Evolutionary conservation across 2,888 invertebrate species (phyloP), one percentile per base, ranked within the genome.

Genomic region (Ornithoptera alexandrae): DNA sequence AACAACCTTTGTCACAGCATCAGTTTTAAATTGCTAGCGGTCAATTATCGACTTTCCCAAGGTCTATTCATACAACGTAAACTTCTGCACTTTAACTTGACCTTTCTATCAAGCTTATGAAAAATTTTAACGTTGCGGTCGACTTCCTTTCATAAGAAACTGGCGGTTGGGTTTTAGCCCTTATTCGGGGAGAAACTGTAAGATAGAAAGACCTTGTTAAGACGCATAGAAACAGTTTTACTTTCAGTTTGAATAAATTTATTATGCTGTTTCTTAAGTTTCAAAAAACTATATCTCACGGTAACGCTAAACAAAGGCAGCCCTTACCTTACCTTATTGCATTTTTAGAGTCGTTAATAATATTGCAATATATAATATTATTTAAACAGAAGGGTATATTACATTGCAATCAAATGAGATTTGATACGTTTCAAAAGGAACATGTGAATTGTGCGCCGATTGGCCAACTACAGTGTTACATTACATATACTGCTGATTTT

Each of bases 11-110:
- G 58, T 59, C 58, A 63, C 68, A 68, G 63, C 63, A 62, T 57
- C 50, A 62, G 18, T 36, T 58, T 59, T 50, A 59, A 50, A 62
- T 63, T 59, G 50, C 46, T 36, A 62, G 30, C 62, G 62, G 46
- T 62, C 68, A 68, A 57, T 62, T 58, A 42, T 58, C 46, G 42
- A 20, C 42, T 24, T 22, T 59, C 18, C 57, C 46, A 6, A 17
- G 50, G 58, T 30, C 68, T 68, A 63, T 63, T 68, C 68, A 68
- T 42, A 57, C 22, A 57, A 61, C 24, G 62, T 62, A 62, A n/a
- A 57, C 57, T 24, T 18, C 22, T 56, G 50, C 24, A 53, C 50
- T 63, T 53, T 57, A 58, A 68, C n/a, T 39, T 62, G 57, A 20
- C 53, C 61, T 67, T 66, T 30, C 53, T 39, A 53, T 30, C 20